Evolutionary conservation across 92 coral and sea anemone genomes (phyloP), one percentile per base, ranked within the genome.

Genomic region (Siderastrea radians): DNA sequence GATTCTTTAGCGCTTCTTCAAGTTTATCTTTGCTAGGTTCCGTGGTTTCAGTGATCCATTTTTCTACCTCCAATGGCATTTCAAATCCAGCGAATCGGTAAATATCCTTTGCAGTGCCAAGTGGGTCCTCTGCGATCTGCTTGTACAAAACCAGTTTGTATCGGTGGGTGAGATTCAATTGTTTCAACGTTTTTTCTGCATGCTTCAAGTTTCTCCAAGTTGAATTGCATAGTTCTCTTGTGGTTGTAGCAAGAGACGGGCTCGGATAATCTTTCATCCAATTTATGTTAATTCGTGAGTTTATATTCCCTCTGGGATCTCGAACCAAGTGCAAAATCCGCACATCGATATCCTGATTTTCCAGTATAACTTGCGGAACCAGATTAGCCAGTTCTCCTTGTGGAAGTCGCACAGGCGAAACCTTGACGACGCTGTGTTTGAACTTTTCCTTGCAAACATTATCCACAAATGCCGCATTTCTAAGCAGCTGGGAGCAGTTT

Each of bases 371-470:
- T n/a, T 74, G 86, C 2, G 88, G 88, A 19, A 91, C 61, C 1
- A 91, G 57, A 61, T 74, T 49, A 9, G 94, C 74, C 46, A 91
- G 49, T 53, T 76, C 81, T 44, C 76, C 16, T 7, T 19, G 10
- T 5, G 94, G 94, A 16, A 84, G 81, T 44, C 91, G 75, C 7
- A 75, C 44, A 3, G 91, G 82, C 11, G 88, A 80, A 14, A 87
- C 70, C 63, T 91, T 91, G 49, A 88, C 89, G 53, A 91, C 94
- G 70, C 94, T 91, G 77, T 91, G 83, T 9, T 70, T 91, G 48
- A 79, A 91, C 68, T 73, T 54, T 44, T 51, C 51, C 15, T 14
- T 17, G 81, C 94, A 91, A 78, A 91, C 80, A 4, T 69, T 8
- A 65, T 87, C 94, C 67, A 84, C 75, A 10, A 66, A 83, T n/a